phyloP scores from a whole-genome alignment of 2,113 vertebrate species.

The Antennarius striatus region DNA sequence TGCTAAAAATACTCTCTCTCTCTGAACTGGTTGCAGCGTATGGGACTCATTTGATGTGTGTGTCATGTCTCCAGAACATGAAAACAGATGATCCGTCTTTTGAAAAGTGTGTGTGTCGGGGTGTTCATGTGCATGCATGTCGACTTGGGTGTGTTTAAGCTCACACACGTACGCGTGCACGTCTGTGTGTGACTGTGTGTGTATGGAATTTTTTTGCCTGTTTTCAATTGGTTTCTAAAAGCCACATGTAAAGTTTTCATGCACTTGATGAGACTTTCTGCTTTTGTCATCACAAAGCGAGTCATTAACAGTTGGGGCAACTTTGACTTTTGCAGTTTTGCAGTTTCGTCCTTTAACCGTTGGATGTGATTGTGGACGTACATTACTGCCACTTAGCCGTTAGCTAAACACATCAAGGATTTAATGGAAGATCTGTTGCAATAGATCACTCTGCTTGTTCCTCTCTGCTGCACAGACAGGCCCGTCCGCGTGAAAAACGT shows the following conservation, averaged over 20 bases:
- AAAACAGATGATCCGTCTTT: constrained; percentile 56
- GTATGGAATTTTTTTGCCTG: constrained; percentile 15
- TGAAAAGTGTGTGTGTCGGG: background rate
- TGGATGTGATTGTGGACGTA: constrained; percentile 22
- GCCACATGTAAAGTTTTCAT: constrained; percentile 73
- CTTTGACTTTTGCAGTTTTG: constrained; percentile 18
- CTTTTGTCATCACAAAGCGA: constrained; percentile 56
- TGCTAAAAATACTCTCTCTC: constrained; percentile 64
- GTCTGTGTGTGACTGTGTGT: constrained; percentile 14
- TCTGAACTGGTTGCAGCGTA: constrained; percentile 47
- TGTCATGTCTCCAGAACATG: constrained; percentile 39
- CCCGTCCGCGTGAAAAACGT: constrained; percentile 31
- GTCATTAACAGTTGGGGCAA: background rate
- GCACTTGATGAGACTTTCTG: constrained; percentile 52
- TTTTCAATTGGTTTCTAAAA: constrained; percentile 56
- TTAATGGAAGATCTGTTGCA: constrained; percentile 25
- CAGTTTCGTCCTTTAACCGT: constrained; percentile 13
- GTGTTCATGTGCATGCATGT: background rate
- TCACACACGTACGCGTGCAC: background rate
- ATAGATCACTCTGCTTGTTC: constrained; percentile 6
- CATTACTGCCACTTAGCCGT: background rate
- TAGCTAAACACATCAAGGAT: constrained; percentile 5
- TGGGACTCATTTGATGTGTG: constrained; percentile 65
- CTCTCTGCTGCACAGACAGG: constrained; percentile 20
- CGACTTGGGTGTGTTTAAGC: background rate